Evolutionary conservation across 2,797 vertebrate genomes (phyloP).

Genomic region (Merluccius polli): DNA sequence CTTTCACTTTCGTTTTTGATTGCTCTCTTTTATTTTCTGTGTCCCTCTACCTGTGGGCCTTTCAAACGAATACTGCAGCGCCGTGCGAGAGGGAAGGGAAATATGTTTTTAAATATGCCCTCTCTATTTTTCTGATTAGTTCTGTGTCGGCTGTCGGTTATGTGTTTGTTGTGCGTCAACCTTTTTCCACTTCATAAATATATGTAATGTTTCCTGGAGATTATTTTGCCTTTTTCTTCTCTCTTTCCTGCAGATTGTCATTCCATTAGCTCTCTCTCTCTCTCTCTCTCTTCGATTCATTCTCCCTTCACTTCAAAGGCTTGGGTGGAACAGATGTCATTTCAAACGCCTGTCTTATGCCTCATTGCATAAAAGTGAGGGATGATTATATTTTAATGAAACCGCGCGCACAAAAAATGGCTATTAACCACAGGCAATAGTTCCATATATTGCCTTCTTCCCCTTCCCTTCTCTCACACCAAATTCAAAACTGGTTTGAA

Average conservation of each 20-base stretch:
- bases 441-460: constrained; percentile 54
- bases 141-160: constrained; percentile 28
- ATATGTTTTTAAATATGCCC: neutral
- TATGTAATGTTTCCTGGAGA: constrained; percentile 61
- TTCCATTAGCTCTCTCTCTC: constrained; percentile 54
- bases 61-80: neutral
- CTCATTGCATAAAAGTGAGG: constrained; percentile 73
- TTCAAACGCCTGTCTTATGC: constrained; percentile 73
- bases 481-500: constrained; percentile 58
- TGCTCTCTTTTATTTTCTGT: neutral
- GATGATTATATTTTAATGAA: constrained; percentile 78
- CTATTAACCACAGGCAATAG: constrained; percentile 63
- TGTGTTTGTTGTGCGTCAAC: constrained; percentile 52
- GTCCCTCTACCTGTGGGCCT: neutral
- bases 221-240: constrained; percentile 54
- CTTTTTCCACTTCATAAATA: constrained; percentile 51
- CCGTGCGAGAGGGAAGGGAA: neutral
- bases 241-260: constrained; percentile 53
- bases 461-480: constrained; percentile 51
- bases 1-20: neutral
- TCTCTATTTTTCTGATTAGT: neutral
- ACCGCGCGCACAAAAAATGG: constrained; percentile 49
- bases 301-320: constrained; percentile 73
- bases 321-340: constrained; percentile 72
- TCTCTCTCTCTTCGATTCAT: constrained; percentile 63